Percentiles rank a stretch among this genome's conserved stretches.
phyloP scores from a whole-genome alignment of 2,797 vertebrate genomes.

The Gambelia wislizenii region DNA sequence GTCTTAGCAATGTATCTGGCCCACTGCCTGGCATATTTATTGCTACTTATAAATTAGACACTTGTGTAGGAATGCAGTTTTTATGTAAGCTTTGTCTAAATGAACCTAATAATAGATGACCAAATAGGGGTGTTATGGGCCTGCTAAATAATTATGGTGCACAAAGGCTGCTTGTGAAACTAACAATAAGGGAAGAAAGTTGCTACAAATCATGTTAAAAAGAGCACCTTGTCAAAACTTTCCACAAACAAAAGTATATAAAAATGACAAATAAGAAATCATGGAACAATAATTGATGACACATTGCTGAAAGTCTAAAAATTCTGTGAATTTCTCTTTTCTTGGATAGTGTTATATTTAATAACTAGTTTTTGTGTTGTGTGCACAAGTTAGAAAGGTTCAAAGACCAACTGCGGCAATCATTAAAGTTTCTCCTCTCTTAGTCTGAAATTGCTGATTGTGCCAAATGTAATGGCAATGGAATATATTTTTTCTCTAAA shows the following conservation, averaged over 20 bases:
- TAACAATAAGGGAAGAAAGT: conserved; percentile 68
- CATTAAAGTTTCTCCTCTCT: conserved; percentile 63
- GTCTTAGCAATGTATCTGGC: conserved; percentile 69
- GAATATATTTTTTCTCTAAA: not conserved
- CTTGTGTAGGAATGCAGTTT: conserved; percentile 75
- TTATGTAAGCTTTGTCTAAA: conserved; percentile 75
- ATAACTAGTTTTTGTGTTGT: conserved; percentile 58
- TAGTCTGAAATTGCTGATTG: conserved; percentile 66
- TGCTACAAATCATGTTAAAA: conserved; percentile 59
- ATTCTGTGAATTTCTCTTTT: conserved; percentile 50
- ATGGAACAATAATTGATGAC: conserved; percentile 27
- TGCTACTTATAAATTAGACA: conserved; percentile 78
- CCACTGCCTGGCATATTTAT: conserved; percentile 73
- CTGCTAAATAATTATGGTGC: conserved; percentile 70
- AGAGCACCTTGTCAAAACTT: conserved; percentile 58
- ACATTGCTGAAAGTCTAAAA: conserved; percentile 36
- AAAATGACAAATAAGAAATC: conserved; percentile 50
- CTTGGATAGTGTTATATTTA: conserved; percentile 41
- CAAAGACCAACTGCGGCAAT: conserved; percentile 48
- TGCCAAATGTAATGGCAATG: conserved; percentile 42
- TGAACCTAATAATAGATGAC: conserved; percentile 75
- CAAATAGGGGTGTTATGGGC: conserved; percentile 77
- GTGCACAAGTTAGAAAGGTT: conserved; percentile 64
- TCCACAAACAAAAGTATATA: conserved; percentile 52
- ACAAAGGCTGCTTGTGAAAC: conserved; percentile 60